Conservation (phyloP, 35 echinoderm and acorn worm species). For the Lytechinus variegatus region DNA sequence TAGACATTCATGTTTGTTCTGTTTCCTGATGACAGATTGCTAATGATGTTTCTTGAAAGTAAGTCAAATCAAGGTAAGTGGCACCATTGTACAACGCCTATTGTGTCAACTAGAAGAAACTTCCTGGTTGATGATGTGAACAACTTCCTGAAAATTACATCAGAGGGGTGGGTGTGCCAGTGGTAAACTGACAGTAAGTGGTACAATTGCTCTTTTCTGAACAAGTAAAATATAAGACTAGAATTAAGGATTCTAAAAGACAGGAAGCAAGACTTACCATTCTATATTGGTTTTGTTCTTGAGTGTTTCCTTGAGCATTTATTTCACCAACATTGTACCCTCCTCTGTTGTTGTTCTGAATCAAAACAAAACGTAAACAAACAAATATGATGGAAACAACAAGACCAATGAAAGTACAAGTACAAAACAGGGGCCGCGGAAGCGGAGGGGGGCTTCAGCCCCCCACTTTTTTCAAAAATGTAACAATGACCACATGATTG, state of each 20-base stretch:
- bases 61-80: not conserved
- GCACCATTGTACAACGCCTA: not conserved
- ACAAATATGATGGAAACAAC: too few species aligned
- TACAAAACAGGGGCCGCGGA: too few species aligned
- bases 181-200: not conserved
- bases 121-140: not conserved
- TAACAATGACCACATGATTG: too few species aligned
- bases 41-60: not conserved
- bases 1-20: not conserved
- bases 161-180: not conserved
- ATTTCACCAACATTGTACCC: conserved; percentile 94
- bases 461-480: too few species aligned
- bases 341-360: conserved; percentile 96
- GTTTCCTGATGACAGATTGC: not conserved
- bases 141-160: not conserved
- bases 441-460: too few species aligned
- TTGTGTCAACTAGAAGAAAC: not conserved
- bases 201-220: not conserved
- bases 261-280: conserved; percentile 73
- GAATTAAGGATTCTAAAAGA: too few species aligned
- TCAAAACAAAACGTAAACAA: not conserved
- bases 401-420: too few species aligned
- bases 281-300: conserved; percentile 87
- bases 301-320: conserved; percentile 54
- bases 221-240: not conserved